Conservation (phyloP, 2,113 vertebrate species). For the Ageneiosus marmoratus region DNA sequence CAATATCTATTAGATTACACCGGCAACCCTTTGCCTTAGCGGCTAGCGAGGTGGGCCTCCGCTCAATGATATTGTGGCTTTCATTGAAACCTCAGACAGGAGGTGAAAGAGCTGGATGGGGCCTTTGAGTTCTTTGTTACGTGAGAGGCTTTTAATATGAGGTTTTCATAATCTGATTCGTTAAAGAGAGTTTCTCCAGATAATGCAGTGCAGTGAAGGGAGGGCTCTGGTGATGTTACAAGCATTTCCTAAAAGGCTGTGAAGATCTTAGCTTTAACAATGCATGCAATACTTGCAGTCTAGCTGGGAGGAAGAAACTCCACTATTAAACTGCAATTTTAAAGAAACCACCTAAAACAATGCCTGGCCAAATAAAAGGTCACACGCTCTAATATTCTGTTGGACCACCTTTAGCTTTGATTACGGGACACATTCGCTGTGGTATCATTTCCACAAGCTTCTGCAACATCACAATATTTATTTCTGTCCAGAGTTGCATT, state of each 20-base stretch:
- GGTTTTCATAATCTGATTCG: slow-evolving; percentile 72
- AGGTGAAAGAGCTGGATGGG: slow-evolving; percentile 48
- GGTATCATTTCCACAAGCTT: too few relatives aligned
- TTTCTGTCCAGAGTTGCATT: too few relatives aligned
- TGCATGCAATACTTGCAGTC: not conserved
- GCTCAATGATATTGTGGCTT: slow-evolving; percentile 55
- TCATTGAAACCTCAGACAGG: slow-evolving; percentile 52
- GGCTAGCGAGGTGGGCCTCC: slow-evolving; percentile 55
- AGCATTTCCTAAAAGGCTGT: slow-evolving; percentile 37
- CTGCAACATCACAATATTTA: too few relatives aligned
- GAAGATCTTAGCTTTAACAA: slow-evolving; percentile 27
- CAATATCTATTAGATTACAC: slow-evolving; percentile 68
- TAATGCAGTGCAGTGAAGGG: slow-evolving; percentile 39
- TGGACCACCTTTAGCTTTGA: too few relatives aligned
- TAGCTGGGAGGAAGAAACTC: not conserved
- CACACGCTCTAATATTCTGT: too few relatives aligned
- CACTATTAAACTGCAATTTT: not conserved
- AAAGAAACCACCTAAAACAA: not conserved
- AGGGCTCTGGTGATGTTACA: slow-evolving; percentile 29
- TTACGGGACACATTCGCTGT: too few relatives aligned
- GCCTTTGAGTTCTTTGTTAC: slow-evolving; percentile 50
- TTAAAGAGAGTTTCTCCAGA: slow-evolving; percentile 49
- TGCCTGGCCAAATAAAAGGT: too few relatives aligned
- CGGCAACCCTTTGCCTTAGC: slow-evolving; percentile 53
- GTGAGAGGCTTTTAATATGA: slow-evolving; percentile 58